Evolutionary conservation across 2,797 vertebrate species (phyloP), one percentile per base, ranked within the genome.

Genomic region (Brachyrhaphis roseni): DNA sequence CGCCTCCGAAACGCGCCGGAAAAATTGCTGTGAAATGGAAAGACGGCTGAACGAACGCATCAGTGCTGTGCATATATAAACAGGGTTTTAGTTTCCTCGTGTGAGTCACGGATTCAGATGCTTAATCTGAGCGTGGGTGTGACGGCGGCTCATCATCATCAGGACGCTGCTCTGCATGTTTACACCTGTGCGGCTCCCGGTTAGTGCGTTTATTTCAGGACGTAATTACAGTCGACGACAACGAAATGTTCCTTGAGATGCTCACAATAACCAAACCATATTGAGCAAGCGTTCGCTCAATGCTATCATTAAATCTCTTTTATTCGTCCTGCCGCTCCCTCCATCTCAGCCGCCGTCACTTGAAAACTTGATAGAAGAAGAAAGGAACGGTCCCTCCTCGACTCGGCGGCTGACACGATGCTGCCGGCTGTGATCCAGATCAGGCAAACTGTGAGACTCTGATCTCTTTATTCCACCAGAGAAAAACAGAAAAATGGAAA

Each of bases 11-110:
- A 87, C 71, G 71, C 78, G 57, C 73, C 68, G 89, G 79, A 87
- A 71, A 91, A 93, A 93, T 93, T 91, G 90, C 89, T 91, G 91
- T 92, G 91, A 92, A 92, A 93, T 89, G 81, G 90, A 89, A 92
- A 81, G 84, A 90, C 66, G 87, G 81, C 88, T 68, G 84, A 79
- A 91, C 88, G 88, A 91, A 92, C 84, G 68, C 88, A 91, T 91
- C 90, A 82, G 77, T 20, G 81, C 81, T 80, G 84, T 86, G 88
- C 88, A 87, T 87, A 85, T 84, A 87, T 80, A 87, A 91, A 89
- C 87, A 82, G 75, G 87, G 82, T 57, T 81, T 87, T 85, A 88
- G 90, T 83, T 83, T 84, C 77, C 80, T 72, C 57, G 84, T 92
- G 88, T 88, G 92, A 93, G 85, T 93, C 92, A 90, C 81, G 82